Base-by-base conservation (phyloP, 2,797 vertebrate genomes). In the Phalloptychus januarius region DNA sequence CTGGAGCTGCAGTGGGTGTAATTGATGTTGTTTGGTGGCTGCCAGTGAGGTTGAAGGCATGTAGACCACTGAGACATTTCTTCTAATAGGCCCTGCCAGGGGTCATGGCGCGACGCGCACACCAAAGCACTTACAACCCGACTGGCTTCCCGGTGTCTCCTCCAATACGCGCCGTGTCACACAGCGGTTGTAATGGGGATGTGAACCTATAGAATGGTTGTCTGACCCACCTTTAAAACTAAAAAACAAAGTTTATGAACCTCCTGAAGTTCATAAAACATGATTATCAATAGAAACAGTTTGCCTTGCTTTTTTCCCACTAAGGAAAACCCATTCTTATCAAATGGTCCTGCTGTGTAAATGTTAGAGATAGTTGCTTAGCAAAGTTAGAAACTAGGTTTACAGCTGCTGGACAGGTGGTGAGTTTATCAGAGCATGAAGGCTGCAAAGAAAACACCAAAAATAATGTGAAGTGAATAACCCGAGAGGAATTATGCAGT, bases 21-120 rank as follows among this genome's bases (percentile, higher is more conserved):
- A 94, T 94, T 94, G 94, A 95, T 95, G 93, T 93, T 92, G 93
- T 91, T 89, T 18, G 71, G 91, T 92, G 91, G 85, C 90, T 93
- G 92, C 88, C 86, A 91, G 90, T 85, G 92, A 87, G 82, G 89
- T 86, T 93, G 85, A 83, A 94, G 90, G 87, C 90, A 93, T 93
- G 92, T 88, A 87, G 85, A 92, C 91, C 89, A 88, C 85, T 86
- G 88, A 93, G 91, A 91, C 88, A 85, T 91, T 89, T 93, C 87
- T 85, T 92, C 84, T 94, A 93, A 95, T 93, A 91, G 91, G 72
- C 78, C 90, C 85, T 91, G 92, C 89, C 89, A 93, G 91, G 87
- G 92, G 90, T 95, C 92, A 92, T 31, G 78, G 89, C 82, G 88
- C 88, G 89, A 65, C 28, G 73, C 81, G 72, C 87, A 91, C 76